Evolutionary conservation across 2,113 vertebrate genomes (phyloP), one percentile per base, ranked within the genome.

Genomic region (Quiscalus mexicanus): DNA sequence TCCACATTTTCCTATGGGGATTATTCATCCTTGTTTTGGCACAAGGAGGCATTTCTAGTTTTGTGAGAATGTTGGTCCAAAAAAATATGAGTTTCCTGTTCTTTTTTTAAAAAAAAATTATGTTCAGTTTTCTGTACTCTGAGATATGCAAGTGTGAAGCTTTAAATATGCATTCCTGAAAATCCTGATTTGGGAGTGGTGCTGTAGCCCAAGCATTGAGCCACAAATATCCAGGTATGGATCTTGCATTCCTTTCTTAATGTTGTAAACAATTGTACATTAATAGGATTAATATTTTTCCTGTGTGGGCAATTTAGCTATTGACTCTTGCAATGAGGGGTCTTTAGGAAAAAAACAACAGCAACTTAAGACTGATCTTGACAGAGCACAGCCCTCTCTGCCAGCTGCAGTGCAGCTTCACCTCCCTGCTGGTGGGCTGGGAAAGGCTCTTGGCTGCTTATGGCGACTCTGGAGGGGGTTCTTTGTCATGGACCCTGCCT

Each of bases 1-100:
- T 47, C 15, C 37, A 82, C 52, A 60, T 87, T 84, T 82, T 79
- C 44, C 18, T 31, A 18, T 28, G 24, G 65, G 65, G 31, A 56
- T 75, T 87, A 85, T 75, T 89, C 62, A 45, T 84, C 49, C 82
- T 37, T 9, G 17, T 27, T 96, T 93, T 89, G 77, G 74, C 84
- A 93, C 33, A 67, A 35, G 42, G 16, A 71, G 24, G n/a, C 35
- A 47, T 64, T 91, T 84, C 49, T 28, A 59, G 47, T 47, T 94
- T 35, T 75, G 11, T 44, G 30, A 89, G 65, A 87, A 87, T 76
- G 44, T 18, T 25, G 22, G 22, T 23, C 74, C 24, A 12, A 87
- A 78, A 74, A 88, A 63, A 0, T 1, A 59, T 2, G 30, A 60
- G 8, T 16, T 47, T 84, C 30, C 21, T 76, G n/a, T 19, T 63